Evolutionary conservation across 2,888 invertebrate genomes (phyloP).

Genomic region (Hirtodrosophila cameraria): DNA sequence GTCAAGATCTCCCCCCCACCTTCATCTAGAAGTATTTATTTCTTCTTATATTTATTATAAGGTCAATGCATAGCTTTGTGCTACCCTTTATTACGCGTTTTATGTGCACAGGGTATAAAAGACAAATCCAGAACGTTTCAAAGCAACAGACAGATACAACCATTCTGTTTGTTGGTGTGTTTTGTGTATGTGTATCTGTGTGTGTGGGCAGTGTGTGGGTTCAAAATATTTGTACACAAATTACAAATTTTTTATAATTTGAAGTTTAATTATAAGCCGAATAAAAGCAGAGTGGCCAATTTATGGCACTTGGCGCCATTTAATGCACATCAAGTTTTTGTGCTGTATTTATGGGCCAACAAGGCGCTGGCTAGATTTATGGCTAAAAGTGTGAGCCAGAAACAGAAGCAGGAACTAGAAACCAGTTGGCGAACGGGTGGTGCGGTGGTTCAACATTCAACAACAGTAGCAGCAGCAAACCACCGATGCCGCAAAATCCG

Average conservation of each 20-base stretch:
- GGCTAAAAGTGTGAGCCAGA: slow-evolving; percentile 51
- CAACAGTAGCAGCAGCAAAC: too few species aligned
- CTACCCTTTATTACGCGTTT: too few species aligned
- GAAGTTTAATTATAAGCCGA: slow-evolving; percentile 66
- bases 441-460: too few species aligned
- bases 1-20: too few species aligned
- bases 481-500: slow-evolving; percentile 69
- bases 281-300: slow-evolving; percentile 39
- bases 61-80: too few species aligned
- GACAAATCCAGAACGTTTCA: slow-evolving; percentile 28
- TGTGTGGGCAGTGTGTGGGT: slow-evolving; percentile 1
- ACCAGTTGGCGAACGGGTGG: slow-evolving; percentile 14
- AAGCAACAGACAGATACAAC: slow-evolving; percentile 32
- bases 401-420: too few species aligned
- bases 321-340: slow-evolving; percentile 47
- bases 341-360: slow-evolving; percentile 67
- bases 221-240: slow-evolving; percentile 35
- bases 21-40: too few species aligned
- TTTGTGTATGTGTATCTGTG: slow-evolving; percentile 2
- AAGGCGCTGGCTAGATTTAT: slow-evolving; percentile 71
- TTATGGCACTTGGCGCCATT: slow-evolving; percentile 70
- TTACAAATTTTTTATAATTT: slow-evolving; percentile 36
- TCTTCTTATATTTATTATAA: too few species aligned
- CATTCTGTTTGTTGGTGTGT: slow-evolving; percentile 4
- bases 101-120: slow-evolving; percentile 2